Evolutionary conservation across 1,140 invertebrate species (phyloP).

Genomic region (Drosophila jambulina): DNA sequence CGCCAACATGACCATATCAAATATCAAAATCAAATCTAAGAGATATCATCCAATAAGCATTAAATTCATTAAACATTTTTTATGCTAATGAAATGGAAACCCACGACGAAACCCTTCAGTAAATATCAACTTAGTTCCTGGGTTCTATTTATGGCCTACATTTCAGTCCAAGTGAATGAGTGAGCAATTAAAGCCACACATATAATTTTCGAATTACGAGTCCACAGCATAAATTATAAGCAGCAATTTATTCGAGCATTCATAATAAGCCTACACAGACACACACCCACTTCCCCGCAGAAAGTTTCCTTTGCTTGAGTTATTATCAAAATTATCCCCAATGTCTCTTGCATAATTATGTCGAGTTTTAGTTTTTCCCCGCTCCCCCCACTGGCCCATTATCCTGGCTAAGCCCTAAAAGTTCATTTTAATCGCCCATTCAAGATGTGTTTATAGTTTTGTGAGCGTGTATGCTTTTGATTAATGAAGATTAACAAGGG

Average conservation of each 20-base stretch:
- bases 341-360: slow-evolving; percentile 64
- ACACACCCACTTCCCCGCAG: background rate
- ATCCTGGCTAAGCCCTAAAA: slow-evolving; percentile 37
- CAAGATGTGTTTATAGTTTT: slow-evolving; percentile 58
- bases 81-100: slow-evolving; percentile 41
- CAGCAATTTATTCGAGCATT: slow-evolving; percentile 71
- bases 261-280: slow-evolving; percentile 50
- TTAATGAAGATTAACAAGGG: slow-evolving; percentile 76
- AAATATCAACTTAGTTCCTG: slow-evolving; percentile 30
- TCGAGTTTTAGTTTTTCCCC: slow-evolving; percentile 30
- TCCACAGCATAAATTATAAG: slow-evolving; percentile 61
- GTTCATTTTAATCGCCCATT: slow-evolving; percentile 62
- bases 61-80: slow-evolving; percentile 41
- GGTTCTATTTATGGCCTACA: slow-evolving; percentile 26
- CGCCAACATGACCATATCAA: background rate
- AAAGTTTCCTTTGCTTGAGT: slow-evolving; percentile 52
- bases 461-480: slow-evolving; percentile 46
- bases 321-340: slow-evolving; percentile 55
- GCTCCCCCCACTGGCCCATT: slow-evolving; percentile 2
- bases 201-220: slow-evolving; percentile 62
- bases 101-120: slow-evolving; percentile 5
- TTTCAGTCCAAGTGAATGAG: slow-evolving; percentile 46
- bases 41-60: slow-evolving; percentile 1
- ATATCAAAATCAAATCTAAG: slow-evolving; percentile 16
- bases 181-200: slow-evolving; percentile 56